Conservation (phyloP, 2,888 invertebrate species). For the Drosophila suboccidentalis region DNA sequence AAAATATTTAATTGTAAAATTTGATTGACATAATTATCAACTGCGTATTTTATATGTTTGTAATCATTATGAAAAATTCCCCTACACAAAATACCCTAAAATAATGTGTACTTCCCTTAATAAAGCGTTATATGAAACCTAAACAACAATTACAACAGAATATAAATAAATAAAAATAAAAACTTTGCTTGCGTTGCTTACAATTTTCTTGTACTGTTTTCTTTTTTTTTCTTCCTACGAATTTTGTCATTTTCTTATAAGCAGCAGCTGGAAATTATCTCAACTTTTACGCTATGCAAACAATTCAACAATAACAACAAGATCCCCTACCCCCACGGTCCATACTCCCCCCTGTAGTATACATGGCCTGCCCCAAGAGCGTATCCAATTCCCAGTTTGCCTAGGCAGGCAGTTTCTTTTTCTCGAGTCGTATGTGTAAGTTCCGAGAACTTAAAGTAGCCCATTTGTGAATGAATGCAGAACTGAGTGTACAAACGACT, state of each 20-base stretch:
- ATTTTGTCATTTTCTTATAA: slow-evolving; percentile 45
- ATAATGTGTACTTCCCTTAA: slow-evolving; percentile 2
- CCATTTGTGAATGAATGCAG: slow-evolving; percentile 61
- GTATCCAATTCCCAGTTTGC: slow-evolving; percentile 72
- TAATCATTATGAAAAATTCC: not conserved
- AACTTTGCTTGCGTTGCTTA: slow-evolving; percentile 36
- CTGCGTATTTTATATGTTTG: not conserved
- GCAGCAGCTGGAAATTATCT: slow-evolving; percentile 59
- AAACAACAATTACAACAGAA: slow-evolving; percentile 18
- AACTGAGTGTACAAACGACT: slow-evolving; percentile 9
- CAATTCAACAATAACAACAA: slow-evolving; percentile 40
- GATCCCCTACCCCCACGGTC: not conserved
- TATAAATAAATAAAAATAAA: slow-evolving; percentile 11
- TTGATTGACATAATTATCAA: not conserved
- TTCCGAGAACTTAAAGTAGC: slow-evolving; percentile 60
- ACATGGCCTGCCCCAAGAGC: slow-evolving; percentile 45
- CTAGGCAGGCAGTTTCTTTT: slow-evolving; percentile 60
- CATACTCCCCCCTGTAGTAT: not conserved
- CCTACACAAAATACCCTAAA: not conserved
- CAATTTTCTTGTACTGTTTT: slow-evolving; percentile 42
- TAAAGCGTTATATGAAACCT: slow-evolving; percentile 31
- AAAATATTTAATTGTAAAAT: not conserved
- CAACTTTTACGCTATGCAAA: slow-evolving; percentile 57
- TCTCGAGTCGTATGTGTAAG: slow-evolving; percentile 32
- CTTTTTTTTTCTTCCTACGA: slow-evolving; percentile 34